Percentiles rank a stretch among this genome's conserved stretches.
These are phyloP conservation scores for Pachyramphus minor DNA, from an alignment of 2,113 vertebrate species.

Conservation along the genomic window DNA sequence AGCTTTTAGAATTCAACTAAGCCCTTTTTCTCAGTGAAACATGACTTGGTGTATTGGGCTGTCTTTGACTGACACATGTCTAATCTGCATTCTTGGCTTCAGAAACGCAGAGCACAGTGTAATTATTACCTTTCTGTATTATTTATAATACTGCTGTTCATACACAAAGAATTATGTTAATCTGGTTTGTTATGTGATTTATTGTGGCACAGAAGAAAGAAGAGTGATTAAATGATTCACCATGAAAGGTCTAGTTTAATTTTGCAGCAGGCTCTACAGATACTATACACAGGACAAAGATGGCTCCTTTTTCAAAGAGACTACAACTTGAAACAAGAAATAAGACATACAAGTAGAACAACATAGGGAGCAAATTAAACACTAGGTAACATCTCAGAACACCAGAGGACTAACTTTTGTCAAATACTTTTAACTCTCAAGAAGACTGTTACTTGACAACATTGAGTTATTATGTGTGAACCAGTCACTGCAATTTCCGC, in stretches of 20 bases:
- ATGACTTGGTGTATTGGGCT: neutral
- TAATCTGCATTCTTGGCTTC: neutral
- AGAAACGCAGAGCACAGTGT: neutral
- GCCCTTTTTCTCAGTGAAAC: neutral
- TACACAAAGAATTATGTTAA: neutral
- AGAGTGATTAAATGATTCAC: neutral
- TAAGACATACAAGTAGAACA: neutral
- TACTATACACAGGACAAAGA: neutral
- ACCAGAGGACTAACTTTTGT: neutral
- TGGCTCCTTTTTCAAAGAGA: neutral
- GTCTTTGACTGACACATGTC: neutral
- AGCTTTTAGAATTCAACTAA: neutral
- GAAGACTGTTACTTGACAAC: neutral
- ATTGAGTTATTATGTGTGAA: neutral
- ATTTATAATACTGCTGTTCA: neutral
- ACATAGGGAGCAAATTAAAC: neutral
- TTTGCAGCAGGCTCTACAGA: neutral
- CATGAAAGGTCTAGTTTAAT: neutral
- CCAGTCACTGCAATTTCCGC: neutral
- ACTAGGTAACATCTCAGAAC: neutral
- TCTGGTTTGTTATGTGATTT: neutral
- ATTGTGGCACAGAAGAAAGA: neutral
- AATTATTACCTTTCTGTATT: neutral
- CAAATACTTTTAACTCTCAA: neutral
- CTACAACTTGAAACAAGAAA: neutral